Evolutionary conservation across 2,797 vertebrate genomes (phyloP).

Genomic region (Alcedo atthis): DNA sequence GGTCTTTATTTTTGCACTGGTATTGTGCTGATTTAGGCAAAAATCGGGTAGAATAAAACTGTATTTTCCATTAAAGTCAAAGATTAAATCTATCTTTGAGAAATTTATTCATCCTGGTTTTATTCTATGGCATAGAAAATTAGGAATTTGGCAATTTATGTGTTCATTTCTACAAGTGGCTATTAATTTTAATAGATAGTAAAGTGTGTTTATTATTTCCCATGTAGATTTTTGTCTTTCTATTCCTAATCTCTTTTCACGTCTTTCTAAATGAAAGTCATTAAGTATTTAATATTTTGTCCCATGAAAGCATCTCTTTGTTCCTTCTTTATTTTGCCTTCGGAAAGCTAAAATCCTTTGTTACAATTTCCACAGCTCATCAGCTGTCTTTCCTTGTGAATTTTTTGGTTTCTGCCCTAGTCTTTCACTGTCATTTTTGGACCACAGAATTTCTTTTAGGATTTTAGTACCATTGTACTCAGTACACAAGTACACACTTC

Average conservation of each 20-base stretch:
- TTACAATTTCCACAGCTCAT: background rate
- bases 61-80: background rate
- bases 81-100: background rate
- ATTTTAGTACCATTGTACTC: background rate
- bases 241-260: constrained; percentile 7
- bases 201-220: constrained; percentile 4
- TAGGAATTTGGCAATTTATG: constrained; percentile 1
- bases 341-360: background rate
- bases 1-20: background rate
- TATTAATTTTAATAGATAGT: constrained; percentile 17
- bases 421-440: background rate
- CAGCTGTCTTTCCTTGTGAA: background rate
- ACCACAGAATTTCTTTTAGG: background rate
- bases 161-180: constrained; percentile 24
- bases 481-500: background rate
- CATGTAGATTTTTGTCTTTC: constrained; percentile 11
- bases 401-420: background rate
- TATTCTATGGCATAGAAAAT: background rate
- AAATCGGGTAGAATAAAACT: background rate
- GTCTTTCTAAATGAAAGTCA: constrained; percentile 10
- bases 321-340: background rate
- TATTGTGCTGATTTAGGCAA: background rate
- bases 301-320: background rate
- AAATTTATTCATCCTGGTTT: background rate
- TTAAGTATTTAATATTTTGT: constrained; percentile 1